A percentile compares a stretch with the other conserved stretches of the same genome.
Evolutionary conservation across 1,140 invertebrate species (phyloP).

Genomic region (Papilio helenus): DNA sequence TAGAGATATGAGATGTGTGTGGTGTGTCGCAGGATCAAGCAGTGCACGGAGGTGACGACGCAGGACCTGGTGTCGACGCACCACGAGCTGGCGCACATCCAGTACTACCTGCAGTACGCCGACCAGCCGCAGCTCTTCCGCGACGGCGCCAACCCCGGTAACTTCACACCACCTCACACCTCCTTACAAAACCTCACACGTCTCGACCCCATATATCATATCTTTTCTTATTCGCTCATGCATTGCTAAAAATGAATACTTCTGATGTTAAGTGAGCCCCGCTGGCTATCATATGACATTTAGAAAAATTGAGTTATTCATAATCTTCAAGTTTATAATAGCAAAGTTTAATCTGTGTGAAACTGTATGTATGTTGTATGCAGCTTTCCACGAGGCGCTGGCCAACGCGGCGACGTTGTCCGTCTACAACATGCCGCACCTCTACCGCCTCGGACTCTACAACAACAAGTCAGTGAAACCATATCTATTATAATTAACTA

Average conservation of each 20-base stretch:
- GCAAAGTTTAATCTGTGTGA: too few species aligned
- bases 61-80: conserved; percentile 91
- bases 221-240: not conserved
- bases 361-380: too few species aligned
- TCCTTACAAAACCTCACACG: not conserved
- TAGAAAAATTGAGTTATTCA: too few species aligned
- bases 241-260: too few species aligned
- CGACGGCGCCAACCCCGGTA: conserved; percentile 91
- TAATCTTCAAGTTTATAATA: too few species aligned
- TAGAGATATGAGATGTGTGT: not conserved
- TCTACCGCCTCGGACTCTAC: conserved; percentile 88
- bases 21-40: conserved; percentile 89
- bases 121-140: conserved; percentile 89
- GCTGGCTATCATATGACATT: too few species aligned
- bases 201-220: too few species aligned
- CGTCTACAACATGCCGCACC: conserved; percentile 88
- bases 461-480: conserved; percentile 82
- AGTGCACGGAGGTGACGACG: conserved; percentile 93
- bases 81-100: conserved; percentile 93
- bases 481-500: too few species aligned
- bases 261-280: too few species aligned
- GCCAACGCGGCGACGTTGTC: conserved; percentile 93
- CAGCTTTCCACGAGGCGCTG: conserved; percentile 94
- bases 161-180: conserved; percentile 21
- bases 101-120: conserved; percentile 92